Percentiles rank a stretch among this genome's conserved stretches.
Conservation (phyloP, 2,113 vertebrate species). For the Marmota flaviventris region DNA sequence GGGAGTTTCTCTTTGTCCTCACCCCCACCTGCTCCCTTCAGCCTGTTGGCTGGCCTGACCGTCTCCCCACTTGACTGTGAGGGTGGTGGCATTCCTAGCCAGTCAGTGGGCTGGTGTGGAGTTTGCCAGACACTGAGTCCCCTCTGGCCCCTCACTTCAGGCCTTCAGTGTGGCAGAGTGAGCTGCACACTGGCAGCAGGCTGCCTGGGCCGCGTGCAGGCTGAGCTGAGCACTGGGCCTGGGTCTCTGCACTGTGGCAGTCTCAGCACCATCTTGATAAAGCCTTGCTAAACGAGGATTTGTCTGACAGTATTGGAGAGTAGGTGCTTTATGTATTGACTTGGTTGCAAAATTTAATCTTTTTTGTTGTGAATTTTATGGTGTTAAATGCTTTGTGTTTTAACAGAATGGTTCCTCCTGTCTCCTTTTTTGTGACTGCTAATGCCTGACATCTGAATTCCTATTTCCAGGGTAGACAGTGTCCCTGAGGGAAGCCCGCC, state of each 20-base stretch:
- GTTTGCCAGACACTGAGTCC: too few species aligned
- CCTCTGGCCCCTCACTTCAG: too few species aligned
- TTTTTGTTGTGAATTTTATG: neutral
- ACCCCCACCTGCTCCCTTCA: too few species aligned
- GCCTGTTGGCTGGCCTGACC: neutral
- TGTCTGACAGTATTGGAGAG: neutral
- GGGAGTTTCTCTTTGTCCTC: fast-evolving
- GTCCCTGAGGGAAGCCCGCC: conserved; percentile 69
- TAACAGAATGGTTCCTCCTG: neutral
- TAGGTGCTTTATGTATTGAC: neutral
- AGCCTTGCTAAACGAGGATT: neutral
- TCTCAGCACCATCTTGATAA: neutral
- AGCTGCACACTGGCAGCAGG: too few species aligned
- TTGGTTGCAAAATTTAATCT: neutral
- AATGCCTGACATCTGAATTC: neutral
- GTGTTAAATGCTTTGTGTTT: neutral
- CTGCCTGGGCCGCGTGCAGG: too few species aligned
- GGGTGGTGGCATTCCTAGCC: fast-evolving
- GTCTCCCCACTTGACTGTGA: neutral
- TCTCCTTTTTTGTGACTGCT: neutral
- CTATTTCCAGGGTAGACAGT: conserved; percentile 74
- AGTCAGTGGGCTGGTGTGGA: neutral
- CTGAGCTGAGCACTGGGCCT: fast-evolving
- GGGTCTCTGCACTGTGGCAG: neutral
- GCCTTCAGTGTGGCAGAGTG: fast-evolving